These are phyloP conservation scores for Germaria angustata DNA, from an alignment of 2,888 invertebrate species.

Conservation along the genomic window DNA sequence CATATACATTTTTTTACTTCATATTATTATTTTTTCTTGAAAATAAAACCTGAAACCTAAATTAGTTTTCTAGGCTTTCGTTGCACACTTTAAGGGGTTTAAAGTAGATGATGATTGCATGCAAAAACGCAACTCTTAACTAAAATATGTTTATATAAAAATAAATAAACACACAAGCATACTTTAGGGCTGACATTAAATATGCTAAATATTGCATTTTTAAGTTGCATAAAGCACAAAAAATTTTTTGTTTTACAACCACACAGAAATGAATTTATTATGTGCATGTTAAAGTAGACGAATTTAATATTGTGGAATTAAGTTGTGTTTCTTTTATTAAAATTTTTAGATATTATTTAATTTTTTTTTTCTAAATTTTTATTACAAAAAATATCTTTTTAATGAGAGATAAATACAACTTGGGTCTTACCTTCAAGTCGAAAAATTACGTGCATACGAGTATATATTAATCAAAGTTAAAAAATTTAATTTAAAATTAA, in stretches of 20 bases:
- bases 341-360: not conserved
- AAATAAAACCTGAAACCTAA: slow-evolving; percentile 6
- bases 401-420: too few relatives aligned
- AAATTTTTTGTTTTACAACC: not conserved
- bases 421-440: too few relatives aligned
- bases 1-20: not conserved
- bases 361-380: too few relatives aligned
- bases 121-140: slow-evolving; percentile 2
- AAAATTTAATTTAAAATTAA: too few relatives aligned
- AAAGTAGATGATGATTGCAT: slow-evolving; percentile 12
- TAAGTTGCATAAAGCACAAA: not conserved
- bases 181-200: slow-evolving; percentile 43
- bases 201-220: slow-evolving; percentile 18
- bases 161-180: slow-evolving; percentile 8
- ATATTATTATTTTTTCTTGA: not conserved
- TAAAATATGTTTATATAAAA: not conserved
- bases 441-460: too few relatives aligned
- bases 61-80: slow-evolving; percentile 36
- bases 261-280: not conserved
- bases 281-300: not conserved
- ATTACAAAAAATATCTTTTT: too few relatives aligned
- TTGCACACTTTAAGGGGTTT: slow-evolving; percentile 32
- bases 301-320: slow-evolving; percentile 10
- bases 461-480: too few relatives aligned
- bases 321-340: not conserved